These are phyloP conservation scores for Distichodus sexfasciatus DNA, from an alignment of 2,797 vertebrate species.

Conservation along the genomic window DNA sequence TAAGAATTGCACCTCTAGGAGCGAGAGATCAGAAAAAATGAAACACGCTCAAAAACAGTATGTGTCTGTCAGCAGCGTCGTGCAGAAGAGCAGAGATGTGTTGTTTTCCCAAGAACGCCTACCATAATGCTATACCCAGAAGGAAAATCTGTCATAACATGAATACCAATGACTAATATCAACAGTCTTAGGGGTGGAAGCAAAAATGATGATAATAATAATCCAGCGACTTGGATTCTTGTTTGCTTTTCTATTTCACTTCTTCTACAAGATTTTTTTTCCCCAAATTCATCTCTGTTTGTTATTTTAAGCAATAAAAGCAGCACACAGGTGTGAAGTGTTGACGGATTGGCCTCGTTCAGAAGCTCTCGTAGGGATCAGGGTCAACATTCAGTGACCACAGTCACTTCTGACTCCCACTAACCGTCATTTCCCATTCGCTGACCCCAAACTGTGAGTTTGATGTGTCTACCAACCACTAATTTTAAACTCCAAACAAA, in stretches of 20 bases:
- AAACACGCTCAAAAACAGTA: constrained; percentile 16
- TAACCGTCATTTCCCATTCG: not conserved
- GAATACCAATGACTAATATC: constrained; percentile 19
- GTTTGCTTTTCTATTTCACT: not conserved
- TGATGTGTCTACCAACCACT: not conserved
- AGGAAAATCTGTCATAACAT: constrained; percentile 20
- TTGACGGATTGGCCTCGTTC: not conserved
- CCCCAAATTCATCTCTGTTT: too few species aligned
- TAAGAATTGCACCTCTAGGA: constrained; percentile 7
- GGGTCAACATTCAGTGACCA: not conserved
- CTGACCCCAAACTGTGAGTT: not conserved
- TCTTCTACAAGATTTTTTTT: not conserved
- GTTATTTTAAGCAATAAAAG: not conserved
- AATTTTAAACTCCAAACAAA: not conserved
- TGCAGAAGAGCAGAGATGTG: constrained; percentile 13
- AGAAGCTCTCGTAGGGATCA: not conserved
- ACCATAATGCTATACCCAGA: constrained; percentile 12
- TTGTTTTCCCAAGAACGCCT: constrained; percentile 19
- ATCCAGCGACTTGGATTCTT: not conserved
- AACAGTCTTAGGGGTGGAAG: not conserved
- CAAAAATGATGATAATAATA: constrained; percentile 6
- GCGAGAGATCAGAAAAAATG: constrained; percentile 6
- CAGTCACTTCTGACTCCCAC: not conserved
- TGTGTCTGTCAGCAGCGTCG: constrained; percentile 15
- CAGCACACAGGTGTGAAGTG: not conserved